Evolutionary conservation across 2,113 vertebrate genomes (phyloP), one percentile per base, ranked within the genome.

Genomic region (Channa argus): DNA sequence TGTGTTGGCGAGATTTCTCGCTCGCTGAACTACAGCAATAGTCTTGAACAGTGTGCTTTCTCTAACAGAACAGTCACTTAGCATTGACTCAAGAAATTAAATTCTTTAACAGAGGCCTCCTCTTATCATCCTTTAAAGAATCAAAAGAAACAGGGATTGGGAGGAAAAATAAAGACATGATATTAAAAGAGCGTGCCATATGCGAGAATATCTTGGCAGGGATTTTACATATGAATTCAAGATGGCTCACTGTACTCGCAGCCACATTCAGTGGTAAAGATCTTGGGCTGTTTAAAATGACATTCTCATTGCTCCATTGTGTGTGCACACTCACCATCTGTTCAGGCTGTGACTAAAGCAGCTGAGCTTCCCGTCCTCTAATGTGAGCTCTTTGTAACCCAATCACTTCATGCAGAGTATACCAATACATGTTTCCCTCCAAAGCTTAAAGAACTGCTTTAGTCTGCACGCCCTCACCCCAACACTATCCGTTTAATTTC

Each of bases 1-100:
- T 87, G 70, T 85, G 67, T 86, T 90, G 71, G 73, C 55, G 58
- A 84, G 85, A 80, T 77, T 85, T 80, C 83, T 63, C 64, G 63
- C 80, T 86, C 83, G 71, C 77, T 87, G 84, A 85, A 85, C 83
- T 77, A 54, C 63, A 61, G 71, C 47, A 49, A 81, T 74, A 80
- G 80, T 77, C 63, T 55, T 58, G 81, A 89, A 80, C 80, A 75
- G 14, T 36, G 59, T 49, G 75, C 67, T 59, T 69, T 68, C 54
- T 78, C 70, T 76, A 81, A 81, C 66, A 71, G 74, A 82, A 80
- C 69, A 83, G 46, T 69, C 71, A 54, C 61, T 74, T 68, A 63
- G 56, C 60, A 59, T 53, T 66, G 10, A 82, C 62, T 80, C 61
- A 63, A 71, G 73, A 86, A 82, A 85, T 72, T 56, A 37, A 65